Percentiles rank a stretch among this genome's conserved stretches.
Evolutionary conservation across 2,113 vertebrate species (phyloP).

Genomic region (Bungarus multicinctus): DNA sequence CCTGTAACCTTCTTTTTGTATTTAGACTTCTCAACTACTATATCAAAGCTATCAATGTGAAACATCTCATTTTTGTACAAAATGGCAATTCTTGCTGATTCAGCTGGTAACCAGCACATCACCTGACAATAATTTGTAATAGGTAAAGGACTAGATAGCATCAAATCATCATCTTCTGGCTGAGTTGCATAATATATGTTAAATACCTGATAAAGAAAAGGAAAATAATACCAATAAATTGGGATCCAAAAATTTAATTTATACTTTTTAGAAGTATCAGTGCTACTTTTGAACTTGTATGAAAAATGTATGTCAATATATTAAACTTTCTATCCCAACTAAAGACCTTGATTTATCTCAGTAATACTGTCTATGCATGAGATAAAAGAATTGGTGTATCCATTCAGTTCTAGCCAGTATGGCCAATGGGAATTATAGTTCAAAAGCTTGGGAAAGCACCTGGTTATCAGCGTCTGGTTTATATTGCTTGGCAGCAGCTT

Average conservation of each 20-base stretch:
- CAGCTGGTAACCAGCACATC: slow-evolving; percentile 68
- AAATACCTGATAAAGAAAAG: slow-evolving; percentile 59
- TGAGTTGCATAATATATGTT: slow-evolving; percentile 56
- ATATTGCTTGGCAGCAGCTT: background rate
- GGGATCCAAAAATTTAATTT: background rate
- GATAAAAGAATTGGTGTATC: background rate
- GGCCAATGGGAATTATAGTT: background rate
- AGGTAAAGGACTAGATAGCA: slow-evolving; percentile 56
- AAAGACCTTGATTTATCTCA: background rate
- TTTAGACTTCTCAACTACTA: slow-evolving; percentile 64
- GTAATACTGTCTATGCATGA: background rate
- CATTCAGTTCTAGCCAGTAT: background rate
- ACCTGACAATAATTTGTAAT: slow-evolving; percentile 40
- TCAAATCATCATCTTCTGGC: slow-evolving; percentile 50
- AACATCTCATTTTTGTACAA: slow-evolving; percentile 24
- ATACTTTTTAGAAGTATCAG: background rate
- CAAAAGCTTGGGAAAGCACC: background rate
- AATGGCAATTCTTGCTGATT: slow-evolving; percentile 67
- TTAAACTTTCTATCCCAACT: background rate
- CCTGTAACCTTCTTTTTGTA: slow-evolving; percentile 60
- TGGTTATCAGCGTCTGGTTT: background rate
- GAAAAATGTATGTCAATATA: background rate
- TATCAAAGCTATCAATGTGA: slow-evolving; percentile 65
- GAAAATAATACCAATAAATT: background rate
- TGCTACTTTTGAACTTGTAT: background rate